Base-by-base conservation (phyloP, 2,888 invertebrate genomes). In the Drosophila anomelani region DNA sequence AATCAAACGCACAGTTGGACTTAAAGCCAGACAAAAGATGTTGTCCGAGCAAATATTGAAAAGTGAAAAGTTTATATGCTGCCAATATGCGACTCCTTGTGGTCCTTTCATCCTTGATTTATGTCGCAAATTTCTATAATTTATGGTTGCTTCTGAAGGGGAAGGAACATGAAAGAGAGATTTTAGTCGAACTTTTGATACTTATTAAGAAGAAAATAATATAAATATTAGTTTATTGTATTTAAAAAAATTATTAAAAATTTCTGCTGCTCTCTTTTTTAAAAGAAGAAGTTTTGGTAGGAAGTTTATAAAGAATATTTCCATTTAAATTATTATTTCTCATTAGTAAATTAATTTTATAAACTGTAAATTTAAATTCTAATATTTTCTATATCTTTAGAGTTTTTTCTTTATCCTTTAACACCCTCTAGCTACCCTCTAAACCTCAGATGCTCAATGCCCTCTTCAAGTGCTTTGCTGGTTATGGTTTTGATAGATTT, bases 121-220 rank as follows among this genome's bases (percentile, higher is more conserved):
- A 90, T 90, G 83, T 74, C 78, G 77, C 71, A 88, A 85, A 82
- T 90, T 90, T 89, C 70, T 79, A 81, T 90, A 90, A 91, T 91
- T 91, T 90, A 91, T 91, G 81, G 88, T 20, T 36, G 39, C 36
- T 79, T 75, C 39, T 53, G 23, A 43, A 44, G 38, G 67, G 17
- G 20, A 13, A 41, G 9, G 4, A 9, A 26, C 13, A 17, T 17
- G 8, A 2, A 8, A 4, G 2, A 32, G 6, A 15, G 7, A 23
- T n/a, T 4, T 7, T 1, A 49, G 13, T 54, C 54, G 72, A 73
- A 58, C 38, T 15, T 4, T 10, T 13, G 46, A 39, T 73, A 74
- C 46, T 20, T 49, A 29, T 10, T 55, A n/a, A 2, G 1, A 0
- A 2, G 9, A 41, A 41, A 23, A 53, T 4, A 13, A 3, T 17